Evolutionary conservation across 1,140 invertebrate genomes (phyloP).

Genomic region (Orchestia grillus): DNA sequence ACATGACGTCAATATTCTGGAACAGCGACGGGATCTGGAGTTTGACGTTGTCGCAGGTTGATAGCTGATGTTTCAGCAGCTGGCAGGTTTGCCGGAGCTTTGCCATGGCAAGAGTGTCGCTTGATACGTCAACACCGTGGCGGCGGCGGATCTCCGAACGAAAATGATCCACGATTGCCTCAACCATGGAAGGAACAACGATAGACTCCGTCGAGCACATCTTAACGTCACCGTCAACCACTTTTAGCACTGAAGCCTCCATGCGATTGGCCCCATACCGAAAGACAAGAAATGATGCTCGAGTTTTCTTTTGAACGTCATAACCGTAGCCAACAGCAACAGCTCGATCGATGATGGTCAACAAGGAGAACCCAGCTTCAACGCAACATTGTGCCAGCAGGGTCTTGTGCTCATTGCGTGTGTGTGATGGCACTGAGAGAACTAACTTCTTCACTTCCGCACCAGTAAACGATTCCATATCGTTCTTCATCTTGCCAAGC

Average conservation of each 20-base stretch:
- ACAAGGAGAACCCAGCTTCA: background rate
- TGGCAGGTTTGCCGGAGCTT: background rate
- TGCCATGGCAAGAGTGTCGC: background rate
- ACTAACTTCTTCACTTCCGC: background rate
- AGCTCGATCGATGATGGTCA: conserved; percentile 15
- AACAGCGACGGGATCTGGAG: background rate
- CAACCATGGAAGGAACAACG: background rate
- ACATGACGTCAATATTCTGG: background rate
- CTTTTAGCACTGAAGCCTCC: background rate
- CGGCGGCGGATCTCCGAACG: background rate
- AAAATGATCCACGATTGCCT: background rate
- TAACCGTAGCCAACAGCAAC: background rate
- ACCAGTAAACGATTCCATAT: background rate
- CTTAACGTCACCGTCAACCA: background rate
- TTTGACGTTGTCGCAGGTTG: background rate
- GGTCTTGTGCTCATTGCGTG: background rate
- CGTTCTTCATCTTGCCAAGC: background rate
- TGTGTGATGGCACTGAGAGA: background rate
- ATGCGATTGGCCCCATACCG: background rate
- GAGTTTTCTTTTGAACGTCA: background rate
- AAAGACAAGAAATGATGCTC: background rate
- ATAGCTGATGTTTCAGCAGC: background rate
- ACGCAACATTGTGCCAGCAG: background rate
- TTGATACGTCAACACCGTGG: background rate
- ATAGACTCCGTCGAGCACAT: background rate